Conservation (phyloP, 2,113 vertebrate species). For the Lamprotornis superbus region DNA sequence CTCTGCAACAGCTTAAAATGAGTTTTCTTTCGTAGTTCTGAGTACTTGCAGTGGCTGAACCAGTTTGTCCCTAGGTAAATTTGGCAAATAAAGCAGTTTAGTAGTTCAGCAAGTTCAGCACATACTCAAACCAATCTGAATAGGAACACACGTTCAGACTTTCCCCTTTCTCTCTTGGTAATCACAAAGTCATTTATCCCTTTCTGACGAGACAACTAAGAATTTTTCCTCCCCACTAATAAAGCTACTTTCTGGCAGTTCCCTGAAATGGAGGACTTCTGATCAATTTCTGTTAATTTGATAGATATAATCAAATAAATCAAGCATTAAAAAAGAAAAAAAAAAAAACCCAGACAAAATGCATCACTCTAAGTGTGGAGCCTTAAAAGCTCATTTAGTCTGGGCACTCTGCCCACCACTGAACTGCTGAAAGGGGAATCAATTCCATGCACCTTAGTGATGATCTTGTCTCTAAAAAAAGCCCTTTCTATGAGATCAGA, state of each 20-base stretch:
- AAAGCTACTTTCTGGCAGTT: not conserved
- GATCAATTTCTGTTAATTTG: conserved; percentile 28
- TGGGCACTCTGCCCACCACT: not conserved
- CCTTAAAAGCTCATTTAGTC: conserved; percentile 26
- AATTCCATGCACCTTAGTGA: not conserved
- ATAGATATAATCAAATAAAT: conserved; percentile 46
- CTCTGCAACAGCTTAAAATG: not conserved
- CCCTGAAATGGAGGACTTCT: not conserved
- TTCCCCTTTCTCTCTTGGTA: not conserved
- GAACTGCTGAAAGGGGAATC: not conserved
- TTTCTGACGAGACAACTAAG: not conserved
- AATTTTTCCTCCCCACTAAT: not conserved
- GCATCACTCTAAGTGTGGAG: not conserved
- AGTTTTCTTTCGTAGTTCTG: not conserved
- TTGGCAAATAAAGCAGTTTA: not conserved
- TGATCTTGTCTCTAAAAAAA: not conserved
- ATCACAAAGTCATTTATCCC: not conserved
- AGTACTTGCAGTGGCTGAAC: not conserved
- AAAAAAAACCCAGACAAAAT: not conserved
- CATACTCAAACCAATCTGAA: not conserved
- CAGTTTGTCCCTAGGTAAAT: not conserved
- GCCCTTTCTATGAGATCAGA: not conserved
- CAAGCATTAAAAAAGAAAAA: not conserved
- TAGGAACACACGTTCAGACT: not conserved
- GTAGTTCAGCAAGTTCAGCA: not conserved